Evolutionary conservation across 2,113 vertebrate species (phyloP).

Genomic region (Nannospalax galili): DNA sequence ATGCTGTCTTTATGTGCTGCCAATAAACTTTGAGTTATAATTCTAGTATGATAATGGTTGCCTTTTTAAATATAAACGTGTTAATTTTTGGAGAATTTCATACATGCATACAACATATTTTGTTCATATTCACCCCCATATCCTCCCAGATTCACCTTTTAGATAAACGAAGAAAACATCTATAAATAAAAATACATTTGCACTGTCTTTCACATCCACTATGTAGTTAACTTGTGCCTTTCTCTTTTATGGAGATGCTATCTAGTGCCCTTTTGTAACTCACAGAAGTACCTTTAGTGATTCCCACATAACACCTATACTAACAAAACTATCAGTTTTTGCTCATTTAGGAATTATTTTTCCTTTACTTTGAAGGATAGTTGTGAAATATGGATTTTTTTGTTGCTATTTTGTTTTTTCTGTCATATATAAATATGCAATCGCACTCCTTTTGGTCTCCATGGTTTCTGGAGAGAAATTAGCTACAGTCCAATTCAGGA

Average conservation of each 20-base stretch:
- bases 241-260: neutral
- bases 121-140: neutral
- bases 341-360: neutral
- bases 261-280: neutral
- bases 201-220: neutral
- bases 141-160: too few species aligned
- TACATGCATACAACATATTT: neutral
- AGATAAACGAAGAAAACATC: neutral
- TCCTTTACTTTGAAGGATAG: neutral
- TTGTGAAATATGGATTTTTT: neutral
- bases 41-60: neutral
- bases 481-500: neutral
- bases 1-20: neutral
- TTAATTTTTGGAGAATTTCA: neutral
- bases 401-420: neutral
- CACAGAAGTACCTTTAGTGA: neutral
- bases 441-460: neutral
- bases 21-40: too few species aligned
- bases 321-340: neutral
- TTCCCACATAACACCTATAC: neutral
- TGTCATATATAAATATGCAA: neutral
- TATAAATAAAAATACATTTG: neutral
- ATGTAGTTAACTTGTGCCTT: neutral
- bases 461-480: neutral
- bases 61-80: neutral